phyloP scores from a whole-genome alignment of 2,797 vertebrate genomes.

The Pangasius mekongensis region DNA sequence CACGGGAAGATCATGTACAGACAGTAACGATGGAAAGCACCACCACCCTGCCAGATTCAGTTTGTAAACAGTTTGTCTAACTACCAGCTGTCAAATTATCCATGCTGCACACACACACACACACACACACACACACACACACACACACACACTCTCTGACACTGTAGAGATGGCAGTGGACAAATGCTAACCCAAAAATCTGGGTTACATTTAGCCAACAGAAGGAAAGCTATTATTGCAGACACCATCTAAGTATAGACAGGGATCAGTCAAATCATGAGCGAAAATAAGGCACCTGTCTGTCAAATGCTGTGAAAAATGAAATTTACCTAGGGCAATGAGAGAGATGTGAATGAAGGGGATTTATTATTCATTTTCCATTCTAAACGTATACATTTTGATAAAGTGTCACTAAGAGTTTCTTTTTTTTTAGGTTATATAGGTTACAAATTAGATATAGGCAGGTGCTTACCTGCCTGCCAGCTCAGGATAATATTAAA shows the following conservation, averaged over 20 bases:
- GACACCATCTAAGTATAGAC: neutral
- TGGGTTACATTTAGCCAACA: neutral
- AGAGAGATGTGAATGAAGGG: neutral
- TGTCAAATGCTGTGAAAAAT: neutral
- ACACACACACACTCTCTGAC: neutral
- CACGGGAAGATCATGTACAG: neutral
- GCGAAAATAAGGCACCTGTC: neutral
- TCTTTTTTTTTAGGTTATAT: neutral
- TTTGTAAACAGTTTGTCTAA: neutral
- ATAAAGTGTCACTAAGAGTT: neutral
- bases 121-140: neutral
- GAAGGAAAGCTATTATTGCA: neutral
- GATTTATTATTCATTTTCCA: neutral
- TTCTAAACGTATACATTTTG: neutral
- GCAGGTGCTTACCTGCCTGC: neutral
- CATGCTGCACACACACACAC: neutral
- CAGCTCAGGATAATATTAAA: neutral
- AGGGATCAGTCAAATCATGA: neutral
- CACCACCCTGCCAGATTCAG: neutral
- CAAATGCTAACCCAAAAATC: neutral
- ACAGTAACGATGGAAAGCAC: neutral
- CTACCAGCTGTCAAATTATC: neutral
- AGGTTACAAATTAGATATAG: neutral
- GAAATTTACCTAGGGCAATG: neutral
- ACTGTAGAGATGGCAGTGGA: neutral